Base-by-base conservation (phyloP, 2,797 vertebrate genomes). In the Podarcis lilfordi region DNA sequence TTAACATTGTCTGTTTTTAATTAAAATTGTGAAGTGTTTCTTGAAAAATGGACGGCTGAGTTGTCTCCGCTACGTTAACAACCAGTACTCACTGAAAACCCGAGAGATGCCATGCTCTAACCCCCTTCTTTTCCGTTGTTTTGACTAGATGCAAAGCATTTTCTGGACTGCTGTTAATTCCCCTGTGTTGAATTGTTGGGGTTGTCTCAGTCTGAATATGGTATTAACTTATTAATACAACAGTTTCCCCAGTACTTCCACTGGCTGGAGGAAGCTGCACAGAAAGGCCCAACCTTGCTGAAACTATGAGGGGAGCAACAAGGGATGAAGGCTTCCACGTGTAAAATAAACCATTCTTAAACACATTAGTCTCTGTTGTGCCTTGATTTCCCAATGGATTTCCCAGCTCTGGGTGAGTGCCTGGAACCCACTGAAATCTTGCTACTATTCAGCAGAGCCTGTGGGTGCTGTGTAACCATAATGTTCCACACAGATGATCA, bases 1-100 rank as follows among this genome's bases (percentile, higher is more conserved):
- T 87, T 90, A 92, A n/a, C 91, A 25, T 90, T 68, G 55, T 59
- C 76, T 69, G 21, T 75, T 29, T 84, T 87, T 89, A 91, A 91
- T 80, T 88, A 76, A 89, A 93, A 43, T 88, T 68, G 64, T 71
- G 45, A 88, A 21, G 7, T 69, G 69, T 80, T 91, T 86, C 45
- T 37, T 72, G 82, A 86, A 92, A 88, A 69, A 84, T 88, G 72
- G 68, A 87, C 35, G 75, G 81, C 87, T 82, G 69, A 55, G 29
- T 8, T 82, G 2, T 80, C 61, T 88, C 43, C 6, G 8, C 1
- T 8, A 86, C 79, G 29, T 45, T 10, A 19, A 21, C 71, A 43
- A 35, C 86, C 81, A 76, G 19, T 0, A 0, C 8, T 92, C 29
- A 82, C 37, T 68, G 69, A 90, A 66, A 86, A 82, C 84, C 11